phyloP scores from a whole-genome alignment of 2,797 vertebrate genomes.

The Apogon talboti region DNA sequence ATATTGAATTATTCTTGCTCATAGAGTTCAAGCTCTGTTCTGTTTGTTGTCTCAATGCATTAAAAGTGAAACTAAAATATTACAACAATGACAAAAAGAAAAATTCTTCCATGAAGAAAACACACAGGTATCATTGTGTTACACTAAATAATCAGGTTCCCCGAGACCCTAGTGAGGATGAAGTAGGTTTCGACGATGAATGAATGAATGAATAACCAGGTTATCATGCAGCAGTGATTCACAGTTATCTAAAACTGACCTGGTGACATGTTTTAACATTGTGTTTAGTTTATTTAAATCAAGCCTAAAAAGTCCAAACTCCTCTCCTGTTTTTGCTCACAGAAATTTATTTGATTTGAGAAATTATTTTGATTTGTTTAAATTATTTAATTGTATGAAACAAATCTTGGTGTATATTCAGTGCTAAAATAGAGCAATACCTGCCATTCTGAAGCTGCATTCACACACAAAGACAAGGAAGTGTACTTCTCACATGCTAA shows the following conservation, averaged over 20 bases:
- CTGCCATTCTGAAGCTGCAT: neutral
- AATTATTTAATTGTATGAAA: neutral
- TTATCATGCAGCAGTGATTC: neutral
- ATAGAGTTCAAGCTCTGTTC: neutral
- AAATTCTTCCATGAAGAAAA: neutral
- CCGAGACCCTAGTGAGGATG: no score
- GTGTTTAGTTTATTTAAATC: neutral
- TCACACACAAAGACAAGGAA: conserved; percentile 21
- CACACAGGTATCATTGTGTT: neutral
- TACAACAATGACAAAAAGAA: neutral
- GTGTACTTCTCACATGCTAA: conserved; percentile 1
- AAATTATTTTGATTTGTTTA: neutral
- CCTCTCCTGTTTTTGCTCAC: neutral
- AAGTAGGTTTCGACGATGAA: no score
- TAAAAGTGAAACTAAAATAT: neutral
- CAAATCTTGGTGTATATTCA: neutral
- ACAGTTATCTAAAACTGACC: neutral
- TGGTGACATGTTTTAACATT: no score
- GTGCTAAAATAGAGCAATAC: neutral
- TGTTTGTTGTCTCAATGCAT: neutral
- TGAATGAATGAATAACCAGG: no score
- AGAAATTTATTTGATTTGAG: neutral
- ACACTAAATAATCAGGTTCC: neutral
- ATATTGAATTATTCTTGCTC: neutral
- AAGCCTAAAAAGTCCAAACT: neutral